Conservation (phyloP, 1,140 invertebrate genomes). For the Hycleus phaleratus region DNA sequence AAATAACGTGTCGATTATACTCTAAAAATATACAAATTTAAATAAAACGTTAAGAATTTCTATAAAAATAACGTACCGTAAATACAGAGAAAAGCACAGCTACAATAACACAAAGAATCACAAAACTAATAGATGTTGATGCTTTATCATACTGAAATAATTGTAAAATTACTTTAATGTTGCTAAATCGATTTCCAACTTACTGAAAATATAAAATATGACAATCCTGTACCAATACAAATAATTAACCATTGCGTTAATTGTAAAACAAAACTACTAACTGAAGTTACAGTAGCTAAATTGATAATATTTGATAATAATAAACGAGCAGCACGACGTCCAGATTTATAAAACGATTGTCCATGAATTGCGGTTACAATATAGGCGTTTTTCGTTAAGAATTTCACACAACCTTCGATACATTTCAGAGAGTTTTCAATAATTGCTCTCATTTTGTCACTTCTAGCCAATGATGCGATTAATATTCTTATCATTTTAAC, state of each 20-base stretch:
- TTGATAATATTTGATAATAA: background rate
- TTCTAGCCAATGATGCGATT: conserved; percentile 51
- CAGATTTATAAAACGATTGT: conserved; percentile 49
- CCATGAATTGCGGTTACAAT: conserved; percentile 62
- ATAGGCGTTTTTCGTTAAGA: conserved; percentile 63
- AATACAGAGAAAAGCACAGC: background rate
- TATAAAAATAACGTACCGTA: background rate
- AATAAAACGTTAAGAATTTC: background rate
- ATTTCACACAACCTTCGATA: conserved; percentile 61
- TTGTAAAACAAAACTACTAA: conserved; percentile 2
- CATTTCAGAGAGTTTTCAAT: conserved; percentile 39
- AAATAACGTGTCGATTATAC: conserved; percentile 75
- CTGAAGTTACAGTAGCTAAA: background rate
- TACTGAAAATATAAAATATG: background rate
- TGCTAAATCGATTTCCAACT: background rate
- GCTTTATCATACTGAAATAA: background rate
- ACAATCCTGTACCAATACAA: background rate
- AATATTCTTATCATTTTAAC: conserved; percentile 44
- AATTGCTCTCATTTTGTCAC: background rate
- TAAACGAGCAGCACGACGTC: background rate
- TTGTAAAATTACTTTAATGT: no score
- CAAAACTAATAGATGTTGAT: background rate
- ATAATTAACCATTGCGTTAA: background rate
- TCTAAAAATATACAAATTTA: conserved; percentile 44
- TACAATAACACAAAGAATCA: background rate